Evolutionary conservation across 2,797 vertebrate species (phyloP).

Genomic region (Poecilia wingei): DNA sequence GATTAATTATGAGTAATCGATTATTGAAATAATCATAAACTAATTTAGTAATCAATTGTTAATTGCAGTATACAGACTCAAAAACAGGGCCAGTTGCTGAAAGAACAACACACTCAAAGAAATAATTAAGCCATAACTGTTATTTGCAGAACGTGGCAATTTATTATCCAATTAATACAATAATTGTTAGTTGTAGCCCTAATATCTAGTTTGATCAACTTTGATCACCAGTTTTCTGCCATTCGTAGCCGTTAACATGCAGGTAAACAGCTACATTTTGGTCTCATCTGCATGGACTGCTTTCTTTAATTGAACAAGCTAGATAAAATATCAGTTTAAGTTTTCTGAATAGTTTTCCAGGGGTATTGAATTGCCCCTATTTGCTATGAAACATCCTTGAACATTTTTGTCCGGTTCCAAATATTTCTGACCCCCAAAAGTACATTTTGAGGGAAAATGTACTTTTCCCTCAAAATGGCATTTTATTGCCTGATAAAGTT

Average conservation of each 20-base stretch:
- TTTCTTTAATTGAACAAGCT: not conserved
- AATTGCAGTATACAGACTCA: too few species aligned
- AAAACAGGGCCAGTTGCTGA: too few species aligned
- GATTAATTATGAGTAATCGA: too few species aligned
- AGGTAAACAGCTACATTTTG: not conserved
- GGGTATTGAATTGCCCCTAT: not conserved
- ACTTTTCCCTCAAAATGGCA: not conserved
- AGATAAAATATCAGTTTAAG: not conserved
- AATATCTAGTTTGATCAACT: not conserved
- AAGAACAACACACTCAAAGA: too few species aligned
- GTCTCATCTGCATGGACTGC: not conserved
- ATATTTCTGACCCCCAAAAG: not conserved
- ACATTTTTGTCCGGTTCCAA: not conserved
- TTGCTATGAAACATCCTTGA: not conserved
- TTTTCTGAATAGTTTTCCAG: too few species aligned
- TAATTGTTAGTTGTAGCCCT: too few species aligned
- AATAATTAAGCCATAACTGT: too few species aligned
- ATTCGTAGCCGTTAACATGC: not conserved
- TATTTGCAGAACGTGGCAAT: too few species aligned
- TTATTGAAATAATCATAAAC: too few species aligned
- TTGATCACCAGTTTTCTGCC: not conserved
- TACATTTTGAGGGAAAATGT: too few species aligned
- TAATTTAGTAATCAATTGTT: too few species aligned
- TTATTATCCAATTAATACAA: too few species aligned
- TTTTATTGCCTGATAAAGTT: not conserved